Evolutionary conservation across 2,888 invertebrate species (phyloP), one percentile per base, ranked within the genome.

Genomic region (Cosmia pyralina): DNA sequence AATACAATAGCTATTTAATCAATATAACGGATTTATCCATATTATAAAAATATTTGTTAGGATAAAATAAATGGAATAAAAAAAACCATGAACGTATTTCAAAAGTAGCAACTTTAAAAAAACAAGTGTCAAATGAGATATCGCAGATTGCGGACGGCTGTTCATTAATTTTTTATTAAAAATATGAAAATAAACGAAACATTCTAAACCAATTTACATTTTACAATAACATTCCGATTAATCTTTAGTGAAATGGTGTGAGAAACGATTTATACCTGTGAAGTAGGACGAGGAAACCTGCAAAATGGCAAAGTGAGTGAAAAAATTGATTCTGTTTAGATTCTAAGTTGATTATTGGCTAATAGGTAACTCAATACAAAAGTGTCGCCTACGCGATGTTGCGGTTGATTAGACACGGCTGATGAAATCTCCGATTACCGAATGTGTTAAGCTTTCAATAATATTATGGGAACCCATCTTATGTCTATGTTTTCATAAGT

Each of bases 221-320:
- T 57, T 57, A 48, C 13, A 69, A 28, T 66, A 63, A 72, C 41
- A 63, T 58, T 76, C 22, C 10, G 28, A 73, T 53, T 55, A 68
- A 48, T 58, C 62, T 53, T 48, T 71, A 74, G 60, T 85, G 86
- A 82, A 79, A 93, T 93, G 93, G 83, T 89, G 75, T 90, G 81
- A 91, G 85, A 73, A 79, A 77, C 38, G 60, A 69, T 73, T 72
- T 72, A 69, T 86, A 76, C 83, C 75, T 63, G 79, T 75, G 64
- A 77, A 67, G 85, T 80, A 82, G 79, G 55, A 67, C 50, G 73
- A 83, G 70, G 77, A 78, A 85, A 57, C 76, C 69, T 77, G 78
- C 90, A 94, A 93, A 89, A 95, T 95, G 95, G 94, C 95, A 87
- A 95, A 95, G 95, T 95, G 87, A 94, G 95, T 94, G 58, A 62